Evolutionary conservation across 2,888 invertebrate species (phyloP).

Genomic region (Thecocarcelia acutangulata): DNA sequence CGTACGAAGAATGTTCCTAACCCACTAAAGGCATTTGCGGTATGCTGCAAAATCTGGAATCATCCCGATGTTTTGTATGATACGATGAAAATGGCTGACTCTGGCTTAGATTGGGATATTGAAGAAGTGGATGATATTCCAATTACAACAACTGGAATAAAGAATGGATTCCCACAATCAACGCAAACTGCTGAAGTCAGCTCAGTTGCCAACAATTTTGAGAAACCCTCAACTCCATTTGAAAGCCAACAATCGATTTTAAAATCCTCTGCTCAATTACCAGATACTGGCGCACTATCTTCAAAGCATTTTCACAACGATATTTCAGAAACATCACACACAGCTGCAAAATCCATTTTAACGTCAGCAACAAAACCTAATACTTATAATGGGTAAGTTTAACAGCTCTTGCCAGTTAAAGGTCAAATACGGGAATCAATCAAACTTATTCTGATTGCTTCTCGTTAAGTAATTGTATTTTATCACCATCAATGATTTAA

Average conservation of each 20-base stretch:
- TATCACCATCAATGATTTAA: too few relatives aligned
- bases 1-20: conserved; percentile 93
- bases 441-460: too few relatives aligned
- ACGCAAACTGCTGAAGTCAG: not conserved
- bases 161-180: conserved; percentile 59
- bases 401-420: not conserved
- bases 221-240: not conserved
- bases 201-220: not conserved
- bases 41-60: conserved; percentile 99
- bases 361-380: conserved; percentile 34
- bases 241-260: not conserved
- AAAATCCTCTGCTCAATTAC: not conserved
- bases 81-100: conserved; percentile 91
- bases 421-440: not conserved
- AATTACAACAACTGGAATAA: conserved; percentile 38
- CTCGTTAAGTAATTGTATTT: too few relatives aligned
- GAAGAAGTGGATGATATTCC: conserved; percentile 85
- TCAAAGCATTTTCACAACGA: conserved; percentile 25
- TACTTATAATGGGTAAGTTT: conserved; percentile 54
- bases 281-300: not conserved
- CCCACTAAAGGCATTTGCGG: conserved; percentile 98
- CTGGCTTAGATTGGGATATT: conserved; percentile 89
- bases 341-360: not conserved
- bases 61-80: conserved; percentile 96
- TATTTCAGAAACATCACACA: conserved; percentile 7